These are phyloP conservation scores for Chaetura pelagica DNA, from an alignment of 2,113 vertebrate species.

Conservation along the genomic window DNA sequence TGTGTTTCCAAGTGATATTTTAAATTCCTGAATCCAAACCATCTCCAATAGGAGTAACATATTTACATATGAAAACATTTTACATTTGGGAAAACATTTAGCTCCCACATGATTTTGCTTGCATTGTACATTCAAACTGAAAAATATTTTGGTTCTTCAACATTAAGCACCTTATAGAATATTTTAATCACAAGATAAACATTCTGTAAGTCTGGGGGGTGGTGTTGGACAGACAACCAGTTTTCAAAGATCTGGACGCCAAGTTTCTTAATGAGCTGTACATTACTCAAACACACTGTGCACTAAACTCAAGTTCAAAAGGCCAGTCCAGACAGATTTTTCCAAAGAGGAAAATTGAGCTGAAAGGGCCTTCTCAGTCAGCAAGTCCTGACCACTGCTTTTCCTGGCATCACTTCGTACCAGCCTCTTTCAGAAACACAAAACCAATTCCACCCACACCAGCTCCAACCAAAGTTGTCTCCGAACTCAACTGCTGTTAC, in stretches of 20 bases:
- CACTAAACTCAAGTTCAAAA: constrained; percentile 31
- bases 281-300: not conserved
- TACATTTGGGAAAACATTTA: constrained; percentile 41
- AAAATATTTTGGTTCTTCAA: constrained; percentile 63
- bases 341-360: not conserved
- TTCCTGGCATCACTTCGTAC: not conserved
- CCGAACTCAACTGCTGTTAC: fast-evolving
- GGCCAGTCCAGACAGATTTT: constrained; percentile 17
- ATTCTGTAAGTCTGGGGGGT: not conserved
- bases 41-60: not conserved
- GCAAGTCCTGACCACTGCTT: not conserved
- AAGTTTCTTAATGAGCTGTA: not conserved
- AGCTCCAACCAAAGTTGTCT: not conserved
- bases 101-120: constrained; percentile 42
- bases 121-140: constrained; percentile 55
- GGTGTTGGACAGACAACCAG: not conserved
- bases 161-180: constrained; percentile 68
- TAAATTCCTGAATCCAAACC: constrained; percentile 42
- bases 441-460: fast-evolving
- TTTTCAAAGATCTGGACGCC: not conserved
- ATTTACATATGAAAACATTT: constrained; percentile 53
- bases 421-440: not conserved
- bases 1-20: constrained; percentile 2
- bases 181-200: constrained; percentile 59
- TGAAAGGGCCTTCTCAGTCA: not conserved